Base-by-base conservation (phyloP, 2,888 invertebrate genomes). In the Hypercompe scribonia region DNA sequence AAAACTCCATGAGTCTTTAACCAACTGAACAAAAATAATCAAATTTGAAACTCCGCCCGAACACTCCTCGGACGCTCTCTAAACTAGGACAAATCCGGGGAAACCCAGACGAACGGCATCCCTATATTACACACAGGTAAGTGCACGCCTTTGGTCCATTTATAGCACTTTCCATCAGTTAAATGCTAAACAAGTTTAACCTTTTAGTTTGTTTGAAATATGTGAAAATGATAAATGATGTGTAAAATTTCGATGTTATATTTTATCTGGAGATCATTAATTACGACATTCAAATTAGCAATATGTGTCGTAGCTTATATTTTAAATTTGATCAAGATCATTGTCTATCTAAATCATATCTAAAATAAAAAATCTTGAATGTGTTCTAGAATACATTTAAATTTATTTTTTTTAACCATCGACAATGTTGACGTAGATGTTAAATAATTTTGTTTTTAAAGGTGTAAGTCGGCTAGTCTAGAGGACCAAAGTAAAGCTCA, bases 71-170 rank as follows among this genome's bases (percentile, higher is more conserved):
- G n/a, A n/a, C n/a, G n/a, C n/a, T n/a, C n/a, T n/a, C n/a, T n/a
- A n/a, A n/a, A n/a, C n/a, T n/a, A n/a, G n/a, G n/a, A n/a, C n/a
- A n/a, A n/a, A n/a, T n/a, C n/a, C n/a, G n/a, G n/a, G n/a, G n/a
- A n/a, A n/a, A n/a, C n/a, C n/a, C n/a, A n/a, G n/a, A n/a, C n/a
- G n/a, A n/a, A n/a, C n/a, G n/a, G n/a, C n/a, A n/a, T n/a, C n/a
- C n/a, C n/a, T n/a, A n/a, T n/a, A n/a, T 74, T n/a, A n/a, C 70
- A 64, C 71, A 78, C 77, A 74, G 83, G 83, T 82, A 70, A 70
- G 46, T 75, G 78, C 1, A 80, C 75, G 77, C 74, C 81, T 80
- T 76, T 78, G 78, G 84, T 82, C 82, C 77, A 84, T 84, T 82
- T 80, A 80, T 68, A 74, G 75, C 76, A 78, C 73, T 75, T 82